These are phyloP conservation scores for Gryllus bimaculatus DNA, from an alignment of 1,140 invertebrate species.

Conservation along the genomic window DNA sequence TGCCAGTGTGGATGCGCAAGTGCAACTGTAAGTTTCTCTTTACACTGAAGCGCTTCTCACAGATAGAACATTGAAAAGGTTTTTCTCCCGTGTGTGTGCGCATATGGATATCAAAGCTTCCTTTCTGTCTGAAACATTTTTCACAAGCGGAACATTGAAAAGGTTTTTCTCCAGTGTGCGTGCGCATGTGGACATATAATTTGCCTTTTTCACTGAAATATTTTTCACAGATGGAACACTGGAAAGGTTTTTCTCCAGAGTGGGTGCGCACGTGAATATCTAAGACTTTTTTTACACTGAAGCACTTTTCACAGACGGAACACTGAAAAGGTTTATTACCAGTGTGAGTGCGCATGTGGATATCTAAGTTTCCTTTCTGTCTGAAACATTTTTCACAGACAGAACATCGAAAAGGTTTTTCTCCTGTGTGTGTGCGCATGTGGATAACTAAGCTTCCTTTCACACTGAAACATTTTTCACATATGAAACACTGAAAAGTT, in stretches of 20 bases:
- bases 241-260: conserved; percentile 28
- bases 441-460: not conserved
- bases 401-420: not conserved
- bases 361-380: conserved; percentile 25
- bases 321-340: conserved; percentile 41
- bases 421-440: not conserved
- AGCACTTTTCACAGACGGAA: conserved; percentile 30
- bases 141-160: conserved; percentile 29
- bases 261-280: conserved; percentile 29
- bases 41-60: too few relatives aligned
- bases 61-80: too few relatives aligned
- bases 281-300: conserved; percentile 29
- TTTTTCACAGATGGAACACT: conserved; percentile 32
- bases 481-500: too few relatives aligned
- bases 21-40: too few relatives aligned
- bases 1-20: too few relatives aligned
- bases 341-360: conserved; percentile 37
- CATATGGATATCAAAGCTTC: too few relatives aligned
- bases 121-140: not conserved
- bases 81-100: too few relatives aligned
- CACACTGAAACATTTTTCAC: too few relatives aligned
- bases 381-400: conserved; percentile 6
- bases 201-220: conserved; percentile 31
- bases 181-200: conserved; percentile 31
- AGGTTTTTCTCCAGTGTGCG: conserved; percentile 29